These are phyloP conservation scores for Halictus rubicundus DNA, from an alignment of 1,140 invertebrate species.

Conservation along the genomic window DNA sequence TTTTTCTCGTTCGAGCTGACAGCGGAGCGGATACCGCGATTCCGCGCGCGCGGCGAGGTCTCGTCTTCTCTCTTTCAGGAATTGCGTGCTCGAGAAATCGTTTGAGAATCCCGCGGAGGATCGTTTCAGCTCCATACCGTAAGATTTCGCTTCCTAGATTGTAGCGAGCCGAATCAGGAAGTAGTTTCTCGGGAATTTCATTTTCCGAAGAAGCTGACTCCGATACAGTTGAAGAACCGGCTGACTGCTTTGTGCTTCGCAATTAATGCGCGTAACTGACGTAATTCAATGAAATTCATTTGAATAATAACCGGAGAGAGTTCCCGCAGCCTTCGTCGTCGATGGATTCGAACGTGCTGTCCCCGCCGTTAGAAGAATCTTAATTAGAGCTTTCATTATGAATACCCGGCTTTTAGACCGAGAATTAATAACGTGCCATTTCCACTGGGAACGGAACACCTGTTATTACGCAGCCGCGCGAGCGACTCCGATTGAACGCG, in stretches of 20 bases:
- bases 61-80: constrained; percentile 34
- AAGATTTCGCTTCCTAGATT: constrained; percentile 39
- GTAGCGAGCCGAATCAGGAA: constrained; percentile 33
- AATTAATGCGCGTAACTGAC: background rate
- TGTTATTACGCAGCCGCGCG: background rate
- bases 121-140: constrained; percentile 16
- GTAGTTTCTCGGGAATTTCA: constrained; percentile 41
- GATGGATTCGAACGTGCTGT: constrained; percentile 9
- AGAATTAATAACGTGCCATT: constrained; percentile 1
- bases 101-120: constrained; percentile 32
- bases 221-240: too few species aligned
- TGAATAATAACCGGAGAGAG: background rate
- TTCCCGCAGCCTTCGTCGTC: too few species aligned
- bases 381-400: constrained; percentile 25
- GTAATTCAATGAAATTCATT: background rate
- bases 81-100: constrained; percentile 24
- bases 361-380: constrained; percentile 2
- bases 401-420: background rate
- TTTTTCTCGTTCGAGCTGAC: too few species aligned
- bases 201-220: constrained; percentile 3
- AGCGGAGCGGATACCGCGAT: background rate
- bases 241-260: background rate
- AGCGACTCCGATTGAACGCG: constrained; percentile 5
- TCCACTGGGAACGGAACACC: background rate
- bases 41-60: background rate